These are phyloP conservation scores for Athalia rosae DNA, from an alignment of 2,888 invertebrate species.

Conservation along the genomic window DNA sequence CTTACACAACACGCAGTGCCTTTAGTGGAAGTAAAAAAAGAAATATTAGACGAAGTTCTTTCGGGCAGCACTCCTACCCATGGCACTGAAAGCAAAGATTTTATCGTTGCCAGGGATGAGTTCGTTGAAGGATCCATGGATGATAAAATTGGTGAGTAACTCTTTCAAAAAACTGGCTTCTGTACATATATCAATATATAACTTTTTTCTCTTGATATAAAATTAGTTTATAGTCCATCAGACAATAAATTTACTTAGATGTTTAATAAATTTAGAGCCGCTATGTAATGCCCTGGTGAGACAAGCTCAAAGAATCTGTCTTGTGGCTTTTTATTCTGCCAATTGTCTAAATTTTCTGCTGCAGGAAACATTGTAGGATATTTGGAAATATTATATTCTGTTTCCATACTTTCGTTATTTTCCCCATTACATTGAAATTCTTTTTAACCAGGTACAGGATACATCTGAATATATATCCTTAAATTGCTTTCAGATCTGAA, in stretches of 20 bases:
- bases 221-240: too few species aligned
- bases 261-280: too few species aligned
- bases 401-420: neutral
- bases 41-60: slow-evolving; percentile 80
- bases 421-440: neutral
- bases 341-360: neutral
- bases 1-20: slow-evolving; percentile 72
- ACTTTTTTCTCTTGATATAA: too few species aligned
- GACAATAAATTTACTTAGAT: too few species aligned
- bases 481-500: slow-evolving; percentile 73
- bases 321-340: neutral
- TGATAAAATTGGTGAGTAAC: slow-evolving; percentile 69
- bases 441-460: neutral
- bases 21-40: slow-evolving; percentile 83
- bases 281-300: too few species aligned
- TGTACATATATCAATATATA: too few species aligned
- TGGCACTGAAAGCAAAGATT: slow-evolving; percentile 72
- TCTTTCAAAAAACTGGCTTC: neutral
- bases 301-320: too few species aligned
- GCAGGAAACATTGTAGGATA: neutral
- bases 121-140: slow-evolving; percentile 69
- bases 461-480: slow-evolving; percentile 53
- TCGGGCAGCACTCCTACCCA: slow-evolving; percentile 65
- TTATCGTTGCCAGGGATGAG: slow-evolving; percentile 73
- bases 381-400: too few species aligned